Evolutionary conservation across 2,888 invertebrate species (phyloP), one percentile per base, ranked within the genome.

Genomic region (Physocephala rufipes): DNA sequence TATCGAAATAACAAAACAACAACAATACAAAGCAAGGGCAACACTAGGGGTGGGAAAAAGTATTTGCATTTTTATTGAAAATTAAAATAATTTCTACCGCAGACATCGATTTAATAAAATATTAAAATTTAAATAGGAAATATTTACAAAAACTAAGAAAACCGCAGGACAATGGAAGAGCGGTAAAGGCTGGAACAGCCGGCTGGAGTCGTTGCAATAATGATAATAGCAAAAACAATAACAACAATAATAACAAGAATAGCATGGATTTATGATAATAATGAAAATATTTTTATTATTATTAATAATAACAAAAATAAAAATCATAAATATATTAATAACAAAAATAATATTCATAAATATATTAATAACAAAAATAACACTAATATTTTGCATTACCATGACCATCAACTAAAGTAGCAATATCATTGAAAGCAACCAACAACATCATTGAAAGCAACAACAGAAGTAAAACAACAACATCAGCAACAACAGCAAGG

Each of bases 21-120:
- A 36, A 36, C 36, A 36, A 36, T 36, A 36, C 36, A 36, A 36
- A 36, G 9, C 36, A 36, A 36, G 4, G 9, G 9, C 9, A 36
- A 36, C 9, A 36, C 4, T 36, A 36, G 9, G 36, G 9, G 36
- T 36, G 59, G 49, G 51, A 13, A 53, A 62, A 75, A 74, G 73
- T 70, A 77, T 78, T 78, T 77, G 77, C 77, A 78, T 78, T 78
- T 78, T 78, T 78, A 78, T 78, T 77, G 78, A 78, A 78, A 78
- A 78, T 78, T 78, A 78, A 78, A 77, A 78, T 78, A 75, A 78
- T 78, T 77, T 77, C 74, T 76, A 77, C 77, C 77, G 77, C 78
- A 78, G 76, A 78, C 77, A 74, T 78, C 76, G 76, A 76, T 76
- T 78, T 77, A 75, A 78, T 75, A 73, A 74, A 74, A 75, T 62